Conservation (phyloP, 1,140 invertebrate species). For the Apocrypta bakeri region DNA sequence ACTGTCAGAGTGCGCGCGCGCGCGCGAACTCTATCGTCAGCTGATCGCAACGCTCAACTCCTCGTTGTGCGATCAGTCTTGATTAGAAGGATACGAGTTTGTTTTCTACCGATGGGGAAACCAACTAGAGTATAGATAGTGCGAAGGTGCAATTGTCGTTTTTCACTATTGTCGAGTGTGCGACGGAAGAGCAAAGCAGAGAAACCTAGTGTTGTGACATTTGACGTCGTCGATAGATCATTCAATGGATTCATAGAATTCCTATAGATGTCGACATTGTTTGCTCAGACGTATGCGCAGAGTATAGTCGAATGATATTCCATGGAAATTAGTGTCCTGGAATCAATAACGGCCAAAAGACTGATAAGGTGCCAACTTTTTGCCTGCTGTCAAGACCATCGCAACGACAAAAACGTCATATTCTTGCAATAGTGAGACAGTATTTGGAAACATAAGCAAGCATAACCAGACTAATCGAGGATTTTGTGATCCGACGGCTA, state of each 20-base stretch:
- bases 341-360: not conserved
- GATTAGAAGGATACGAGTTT: not conserved
- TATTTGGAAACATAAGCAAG: not conserved
- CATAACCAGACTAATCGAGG: not conserved
- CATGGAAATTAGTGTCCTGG: not conserved
- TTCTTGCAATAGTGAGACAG: not conserved
- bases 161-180: not conserved
- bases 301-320: not conserved
- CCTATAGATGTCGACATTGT: too few species aligned
- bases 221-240: not conserved
- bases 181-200: too few species aligned
- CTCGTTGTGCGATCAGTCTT: not conserved
- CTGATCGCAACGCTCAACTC: not conserved
- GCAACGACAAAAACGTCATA: too few species aligned
- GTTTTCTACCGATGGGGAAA: not conserved
- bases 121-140: not conserved
- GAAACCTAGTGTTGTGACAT: not conserved
- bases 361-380: not conserved
- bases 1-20: not conserved
- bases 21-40: not conserved
- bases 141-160: not conserved
- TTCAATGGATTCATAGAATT: not conserved
- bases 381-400: not conserved
- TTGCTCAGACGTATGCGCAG: too few species aligned
- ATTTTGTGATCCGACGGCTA: not conserved